phyloP scores from a whole-genome alignment of 2,888 invertebrate genomes.

The Chalcis sispes region DNA sequence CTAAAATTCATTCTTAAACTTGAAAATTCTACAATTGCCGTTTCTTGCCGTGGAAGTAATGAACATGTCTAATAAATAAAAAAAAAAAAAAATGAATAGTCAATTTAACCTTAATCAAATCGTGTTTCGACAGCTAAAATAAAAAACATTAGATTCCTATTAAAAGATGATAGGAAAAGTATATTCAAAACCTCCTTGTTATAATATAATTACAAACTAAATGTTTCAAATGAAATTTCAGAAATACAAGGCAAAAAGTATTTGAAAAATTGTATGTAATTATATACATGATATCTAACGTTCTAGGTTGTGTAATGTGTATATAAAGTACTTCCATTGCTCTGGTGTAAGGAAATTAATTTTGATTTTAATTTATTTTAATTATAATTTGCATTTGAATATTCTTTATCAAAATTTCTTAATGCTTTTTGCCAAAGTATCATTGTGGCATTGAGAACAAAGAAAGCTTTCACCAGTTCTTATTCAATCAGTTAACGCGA shows the following conservation, averaged over 20 bases:
- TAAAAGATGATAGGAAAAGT: constrained; percentile 16
- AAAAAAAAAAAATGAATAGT: constrained; percentile 60
- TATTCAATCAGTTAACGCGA: constrained; percentile 22
- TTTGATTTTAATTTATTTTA: neutral
- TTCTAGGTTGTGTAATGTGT: constrained; percentile 9
- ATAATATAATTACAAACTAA: constrained; percentile 14
- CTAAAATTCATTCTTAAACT: constrained; percentile 18
- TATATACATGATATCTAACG: neutral
- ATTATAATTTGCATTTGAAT: neutral
- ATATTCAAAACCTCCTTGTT: neutral
- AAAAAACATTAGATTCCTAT: constrained; percentile 42
- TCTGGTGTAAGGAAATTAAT: constrained; percentile 3
- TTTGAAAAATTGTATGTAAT: constrained; percentile 8
- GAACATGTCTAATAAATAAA: constrained; percentile 6
- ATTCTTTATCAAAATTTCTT: constrained; percentile 6
- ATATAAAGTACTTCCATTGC: constrained; percentile 15
- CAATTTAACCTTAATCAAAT: constrained; percentile 68
- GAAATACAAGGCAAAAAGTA: constrained; percentile 25
- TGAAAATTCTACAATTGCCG: constrained; percentile 21
- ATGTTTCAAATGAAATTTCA: constrained; percentile 12
- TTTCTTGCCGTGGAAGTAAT: constrained; percentile 31
- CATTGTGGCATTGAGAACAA: constrained; percentile 8
- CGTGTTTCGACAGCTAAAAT: constrained; percentile 64
- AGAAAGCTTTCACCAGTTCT: constrained; percentile 35
- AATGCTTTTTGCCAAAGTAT: constrained; percentile 27